Conservation (phyloP, 2,888 invertebrate genomes). For the Patella pellucida region DNA sequence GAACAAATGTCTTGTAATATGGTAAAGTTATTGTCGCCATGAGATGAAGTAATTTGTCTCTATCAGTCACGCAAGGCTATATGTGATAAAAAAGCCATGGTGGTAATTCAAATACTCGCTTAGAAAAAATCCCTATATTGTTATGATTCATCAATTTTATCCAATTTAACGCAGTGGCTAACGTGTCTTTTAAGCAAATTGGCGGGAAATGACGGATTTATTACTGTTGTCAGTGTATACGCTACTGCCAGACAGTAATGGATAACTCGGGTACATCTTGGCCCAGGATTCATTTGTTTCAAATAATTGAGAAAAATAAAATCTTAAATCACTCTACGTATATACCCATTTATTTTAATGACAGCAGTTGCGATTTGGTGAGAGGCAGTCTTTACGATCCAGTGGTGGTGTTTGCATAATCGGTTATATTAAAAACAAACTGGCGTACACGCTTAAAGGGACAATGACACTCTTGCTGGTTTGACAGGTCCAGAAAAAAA, state of each 20-base stretch:
- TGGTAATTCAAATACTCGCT: conserved; percentile 1
- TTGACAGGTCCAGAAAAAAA: too few species aligned
- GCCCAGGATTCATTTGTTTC: neutral
- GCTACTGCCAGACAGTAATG: neutral
- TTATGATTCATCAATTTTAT: conserved; percentile 11
- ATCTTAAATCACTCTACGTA: too few species aligned
- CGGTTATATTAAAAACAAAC: too few species aligned
- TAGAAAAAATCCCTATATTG: neutral
- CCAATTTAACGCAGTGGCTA: conserved; percentile 9
- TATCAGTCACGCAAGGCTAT: conserved; percentile 10
- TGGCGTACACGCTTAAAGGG: too few species aligned
- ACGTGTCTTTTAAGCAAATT: conserved; percentile 4
- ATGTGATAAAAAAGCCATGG: neutral
- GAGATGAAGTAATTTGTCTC: conserved; percentile 7
- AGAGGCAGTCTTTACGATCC: too few species aligned
- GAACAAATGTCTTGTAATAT: neutral
- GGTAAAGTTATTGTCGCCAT: conserved; percentile 9
- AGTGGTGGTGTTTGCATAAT: too few species aligned
- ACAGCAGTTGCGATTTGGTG: too few species aligned
- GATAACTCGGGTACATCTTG: neutral
- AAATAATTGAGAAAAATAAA: neutral
- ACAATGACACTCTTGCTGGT: too few species aligned
- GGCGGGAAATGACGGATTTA: conserved; percentile 8
- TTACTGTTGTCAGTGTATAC: neutral
- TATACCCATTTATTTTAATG: too few species aligned